A percentile compares a stretch with the other conserved stretches of the same genome.
Evolutionary conservation across 2,113 vertebrate species (phyloP).

Genomic region (Pelmatolapia mariae): DNA sequence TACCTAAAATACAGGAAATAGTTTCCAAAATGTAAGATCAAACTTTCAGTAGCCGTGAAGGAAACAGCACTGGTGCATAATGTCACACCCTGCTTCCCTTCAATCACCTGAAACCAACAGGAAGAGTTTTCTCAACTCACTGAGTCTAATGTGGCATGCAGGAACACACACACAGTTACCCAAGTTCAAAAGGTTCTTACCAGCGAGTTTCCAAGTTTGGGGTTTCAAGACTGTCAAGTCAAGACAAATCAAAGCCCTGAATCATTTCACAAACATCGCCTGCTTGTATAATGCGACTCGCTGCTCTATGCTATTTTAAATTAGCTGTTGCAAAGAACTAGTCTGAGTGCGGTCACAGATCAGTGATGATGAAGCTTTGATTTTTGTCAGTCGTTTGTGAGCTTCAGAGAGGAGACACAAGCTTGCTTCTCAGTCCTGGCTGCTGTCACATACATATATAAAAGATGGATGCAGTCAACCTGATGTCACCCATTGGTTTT

Average conservation of each 20-base stretch:
- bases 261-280: background rate
- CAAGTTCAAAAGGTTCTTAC: background rate
- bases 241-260: background rate
- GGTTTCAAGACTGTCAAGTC: background rate
- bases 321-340: background rate
- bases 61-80: background rate
- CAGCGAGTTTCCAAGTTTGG: background rate
- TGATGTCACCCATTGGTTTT: background rate
- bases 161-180: background rate
- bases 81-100: background rate
- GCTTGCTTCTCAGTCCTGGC: background rate
- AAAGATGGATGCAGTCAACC: fast-evolving
- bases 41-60: background rate
- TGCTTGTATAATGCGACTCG: background rate
- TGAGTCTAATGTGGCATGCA: background rate
- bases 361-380: background rate
- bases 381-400: background rate
- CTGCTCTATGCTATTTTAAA: background rate
- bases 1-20: background rate
- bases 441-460: fast-evolving
- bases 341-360: background rate
- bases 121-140: background rate
- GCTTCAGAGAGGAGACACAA: background rate
- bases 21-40: background rate
- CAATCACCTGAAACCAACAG: background rate